Base-by-base conservation (phyloP, 2,888 invertebrate genomes). In the Cetonia aurata region DNA sequence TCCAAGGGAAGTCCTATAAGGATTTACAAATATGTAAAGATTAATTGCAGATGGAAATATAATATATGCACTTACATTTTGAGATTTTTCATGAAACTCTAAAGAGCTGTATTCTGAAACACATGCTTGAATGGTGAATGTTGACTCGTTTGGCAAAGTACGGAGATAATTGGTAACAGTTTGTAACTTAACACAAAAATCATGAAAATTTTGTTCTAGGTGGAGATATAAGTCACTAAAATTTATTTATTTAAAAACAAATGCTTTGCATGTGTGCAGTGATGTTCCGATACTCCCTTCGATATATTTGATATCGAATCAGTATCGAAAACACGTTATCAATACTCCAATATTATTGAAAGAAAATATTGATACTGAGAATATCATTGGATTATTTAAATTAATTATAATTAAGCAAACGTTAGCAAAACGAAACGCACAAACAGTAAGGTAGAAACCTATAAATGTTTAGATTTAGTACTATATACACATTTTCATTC, bases 51-150 rank as follows among this genome's bases (percentile, higher is more conserved):
- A 13, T 33, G 41, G 33, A 70, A n/a, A n/a, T n/a, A n/a, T n/a
- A n/a, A n/a, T n/a, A n/a, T n/a, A n/a, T n/a, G n/a, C 17, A 66
- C 69, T 72, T 77, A 85, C 83, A 77, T 86, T 83, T 76, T 86
- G 86, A 52, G 84, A 81, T 52, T 89, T 87, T 75, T 86, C 86
- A 71, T 86, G 86, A 67, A 90, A 83, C 19, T 86, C 82, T 31
- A 89, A 81, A 62, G 87, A 87, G 8, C 88, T 86, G n/a, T 88
- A 87, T 79, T 89, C 89, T 75, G 87, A 87, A 13, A 90, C 89
- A 73, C 88, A 86, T 59, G 91, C 81, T 71, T 87, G 86, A 70
- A 92, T 87, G n/a, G 85, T 84, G 80, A 92, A 92, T 74, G 87
- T 88, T 60, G 86, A 80, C 71, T 89, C 86, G 59, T 87, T 85